Percentiles rank a stretch among this genome's conserved stretches.
These are phyloP conservation scores for Parambassis ranga DNA, from an alignment of 2,797 vertebrate genomes.

Conservation along the genomic window DNA sequence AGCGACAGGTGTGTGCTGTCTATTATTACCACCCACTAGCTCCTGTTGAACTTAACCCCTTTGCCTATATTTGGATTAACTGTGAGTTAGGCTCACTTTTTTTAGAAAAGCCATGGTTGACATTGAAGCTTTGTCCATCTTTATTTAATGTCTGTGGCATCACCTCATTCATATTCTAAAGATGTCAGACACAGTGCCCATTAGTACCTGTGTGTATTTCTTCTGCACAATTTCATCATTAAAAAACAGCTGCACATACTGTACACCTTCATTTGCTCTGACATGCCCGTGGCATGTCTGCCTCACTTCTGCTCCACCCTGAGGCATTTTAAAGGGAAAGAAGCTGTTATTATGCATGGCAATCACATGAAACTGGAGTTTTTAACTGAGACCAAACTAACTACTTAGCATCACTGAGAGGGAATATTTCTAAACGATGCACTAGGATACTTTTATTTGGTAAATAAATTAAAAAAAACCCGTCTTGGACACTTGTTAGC, in stretches of 20 bases:
- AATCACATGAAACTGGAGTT: background rate
- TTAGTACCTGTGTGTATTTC: background rate
- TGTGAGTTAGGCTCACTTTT: too few species aligned
- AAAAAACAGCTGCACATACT: conserved; percentile 7
- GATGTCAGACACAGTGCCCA: background rate
- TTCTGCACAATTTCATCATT: background rate
- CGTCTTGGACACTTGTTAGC: background rate
- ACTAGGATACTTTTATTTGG: too few species aligned
- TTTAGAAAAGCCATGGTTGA: too few species aligned
- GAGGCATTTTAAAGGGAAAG: background rate
- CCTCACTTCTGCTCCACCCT: background rate
- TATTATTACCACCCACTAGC: too few species aligned
- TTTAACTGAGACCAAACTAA: background rate
- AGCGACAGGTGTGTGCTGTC: too few species aligned
- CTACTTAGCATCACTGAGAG: too few species aligned
- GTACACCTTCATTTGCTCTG: too few species aligned
- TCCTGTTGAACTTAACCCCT: too few species aligned
- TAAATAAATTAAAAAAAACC: background rate
- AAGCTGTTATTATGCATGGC: background rate
- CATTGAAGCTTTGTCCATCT: too few species aligned
- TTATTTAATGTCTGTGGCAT: background rate
- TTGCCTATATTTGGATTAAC: too few species aligned
- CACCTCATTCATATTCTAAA: conserved; percentile 9
- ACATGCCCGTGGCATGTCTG: background rate
- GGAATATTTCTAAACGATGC: background rate